Percentiles rank a stretch among this genome's conserved stretches.
Conservation (phyloP, 1,140 invertebrate species). For the Nixonia krombeini region DNA sequence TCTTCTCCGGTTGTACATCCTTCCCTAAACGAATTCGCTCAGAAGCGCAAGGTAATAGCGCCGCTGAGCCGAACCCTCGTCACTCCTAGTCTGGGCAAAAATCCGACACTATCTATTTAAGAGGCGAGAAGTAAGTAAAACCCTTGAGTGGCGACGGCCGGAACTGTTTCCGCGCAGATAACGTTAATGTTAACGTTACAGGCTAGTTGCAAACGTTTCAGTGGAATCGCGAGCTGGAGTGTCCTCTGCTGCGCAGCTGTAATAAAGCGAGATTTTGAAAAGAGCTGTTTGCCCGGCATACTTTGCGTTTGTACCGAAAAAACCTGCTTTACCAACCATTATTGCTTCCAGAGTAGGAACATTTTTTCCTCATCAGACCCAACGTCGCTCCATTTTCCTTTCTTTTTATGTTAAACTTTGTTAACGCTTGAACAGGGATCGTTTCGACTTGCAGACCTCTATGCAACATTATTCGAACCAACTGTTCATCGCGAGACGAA, state of each 20-base stretch:
- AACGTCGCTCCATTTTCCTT: not conserved
- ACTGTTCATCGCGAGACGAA: too few relatives aligned
- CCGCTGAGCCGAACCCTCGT: too few relatives aligned
- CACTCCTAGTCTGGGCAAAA: slow-evolving; percentile 26
- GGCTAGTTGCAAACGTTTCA: slow-evolving; percentile 27
- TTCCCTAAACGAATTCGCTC: too few relatives aligned
- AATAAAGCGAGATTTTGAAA: slow-evolving; percentile 27
- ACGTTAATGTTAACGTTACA: slow-evolving; percentile 41
- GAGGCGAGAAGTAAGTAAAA: slow-evolving; percentile 54
- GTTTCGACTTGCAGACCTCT: too few relatives aligned
- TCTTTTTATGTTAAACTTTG: not conserved
- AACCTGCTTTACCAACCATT: slow-evolving; percentile 21
- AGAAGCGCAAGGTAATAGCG: too few relatives aligned
- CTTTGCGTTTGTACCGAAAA: slow-evolving; percentile 27
- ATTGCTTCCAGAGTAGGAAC: slow-evolving; percentile 13
- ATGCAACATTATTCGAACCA: too few relatives aligned
- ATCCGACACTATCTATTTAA: slow-evolving; percentile 57
- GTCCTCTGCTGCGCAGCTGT: slow-evolving; percentile 22
- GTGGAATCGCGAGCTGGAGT: slow-evolving; percentile 36
- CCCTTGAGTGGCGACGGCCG: slow-evolving; percentile 35
- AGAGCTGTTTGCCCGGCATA: slow-evolving; percentile 8
- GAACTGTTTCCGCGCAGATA: slow-evolving; percentile 38
- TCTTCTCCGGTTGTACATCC: too few relatives aligned
- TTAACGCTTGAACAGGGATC: too few relatives aligned
- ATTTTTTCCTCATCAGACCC: not conserved